A percentile compares a stretch with the other conserved stretches of the same genome.
Evolutionary conservation across 2,113 vertebrate species (phyloP).

Genomic region (Mormyrus iriodes): DNA sequence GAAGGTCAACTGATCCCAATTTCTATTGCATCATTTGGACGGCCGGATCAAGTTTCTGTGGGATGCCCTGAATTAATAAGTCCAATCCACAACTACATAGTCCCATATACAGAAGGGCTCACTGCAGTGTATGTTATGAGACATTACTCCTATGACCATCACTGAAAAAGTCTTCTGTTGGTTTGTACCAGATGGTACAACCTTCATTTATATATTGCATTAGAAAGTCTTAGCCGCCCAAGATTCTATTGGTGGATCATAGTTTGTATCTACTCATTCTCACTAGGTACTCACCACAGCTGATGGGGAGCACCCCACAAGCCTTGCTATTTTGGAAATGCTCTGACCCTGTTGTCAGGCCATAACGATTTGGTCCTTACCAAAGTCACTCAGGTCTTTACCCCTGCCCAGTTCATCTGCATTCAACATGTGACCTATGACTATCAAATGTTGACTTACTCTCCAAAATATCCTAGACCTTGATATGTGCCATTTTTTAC

Average conservation of each 20-base stretch:
- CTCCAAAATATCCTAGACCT: neutral
- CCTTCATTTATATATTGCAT: neutral
- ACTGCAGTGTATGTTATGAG: neutral
- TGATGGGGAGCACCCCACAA: neutral
- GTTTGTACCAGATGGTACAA: neutral
- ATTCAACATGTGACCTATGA: neutral
- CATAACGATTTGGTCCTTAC: neutral
- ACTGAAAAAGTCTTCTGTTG: neutral
- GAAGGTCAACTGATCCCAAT: neutral
- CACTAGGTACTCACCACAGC: neutral
- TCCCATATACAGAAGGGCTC: neutral
- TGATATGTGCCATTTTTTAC: neutral
- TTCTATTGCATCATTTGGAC: neutral
- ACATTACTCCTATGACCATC: neutral
- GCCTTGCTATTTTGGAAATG: neutral
- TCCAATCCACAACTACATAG: neutral
- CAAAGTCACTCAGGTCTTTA: neutral
- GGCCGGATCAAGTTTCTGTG: neutral
- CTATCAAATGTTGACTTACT: neutral
- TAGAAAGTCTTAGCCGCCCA: neutral
- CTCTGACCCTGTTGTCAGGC: neutral
- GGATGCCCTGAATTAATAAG: neutral
- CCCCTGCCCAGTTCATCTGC: neutral
- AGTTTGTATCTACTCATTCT: neutral
- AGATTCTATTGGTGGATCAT: too few species aligned